Conservation (phyloP, 2,113 vertebrate genomes). For the Triplophysa siluroides region DNA sequence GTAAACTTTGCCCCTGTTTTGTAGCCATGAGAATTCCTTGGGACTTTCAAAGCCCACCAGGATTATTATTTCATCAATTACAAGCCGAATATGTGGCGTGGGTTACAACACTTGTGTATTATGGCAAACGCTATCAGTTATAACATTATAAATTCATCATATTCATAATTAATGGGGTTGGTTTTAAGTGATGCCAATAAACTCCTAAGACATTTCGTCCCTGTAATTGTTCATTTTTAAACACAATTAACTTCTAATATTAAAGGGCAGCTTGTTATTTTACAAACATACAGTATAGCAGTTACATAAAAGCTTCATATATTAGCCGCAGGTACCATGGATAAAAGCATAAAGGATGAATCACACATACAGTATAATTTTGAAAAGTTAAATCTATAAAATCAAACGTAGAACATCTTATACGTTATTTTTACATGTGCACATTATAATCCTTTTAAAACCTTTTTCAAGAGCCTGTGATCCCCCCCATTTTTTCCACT, state of each 20-base stretch:
- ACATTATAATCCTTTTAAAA: not conserved
- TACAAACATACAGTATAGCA: not conserved
- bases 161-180: slow-evolving; percentile 32
- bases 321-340: not conserved
- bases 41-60: not conserved
- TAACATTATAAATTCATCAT: slow-evolving; percentile 31
- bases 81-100: not conserved
- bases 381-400: too few relatives aligned
- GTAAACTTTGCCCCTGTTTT: slow-evolving; percentile 9
- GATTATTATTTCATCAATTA: slow-evolving; percentile 8
- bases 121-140: not conserved
- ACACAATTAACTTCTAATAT: slow-evolving; percentile 6
- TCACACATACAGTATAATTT: not conserved
- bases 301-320: not conserved
- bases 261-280: not conserved
- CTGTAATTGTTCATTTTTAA: slow-evolving; percentile 1
- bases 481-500: too few relatives aligned
- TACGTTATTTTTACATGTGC: not conserved
- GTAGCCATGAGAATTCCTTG: not conserved
- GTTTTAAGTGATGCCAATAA: slow-evolving; percentile 16
- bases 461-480: not conserved
- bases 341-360: not conserved
- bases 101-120: slow-evolving; percentile 19
- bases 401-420: not conserved
- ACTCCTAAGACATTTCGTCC: slow-evolving; percentile 5